phyloP scores from a whole-genome alignment of 2,113 vertebrate genomes.

The Oryzias celebensis region DNA sequence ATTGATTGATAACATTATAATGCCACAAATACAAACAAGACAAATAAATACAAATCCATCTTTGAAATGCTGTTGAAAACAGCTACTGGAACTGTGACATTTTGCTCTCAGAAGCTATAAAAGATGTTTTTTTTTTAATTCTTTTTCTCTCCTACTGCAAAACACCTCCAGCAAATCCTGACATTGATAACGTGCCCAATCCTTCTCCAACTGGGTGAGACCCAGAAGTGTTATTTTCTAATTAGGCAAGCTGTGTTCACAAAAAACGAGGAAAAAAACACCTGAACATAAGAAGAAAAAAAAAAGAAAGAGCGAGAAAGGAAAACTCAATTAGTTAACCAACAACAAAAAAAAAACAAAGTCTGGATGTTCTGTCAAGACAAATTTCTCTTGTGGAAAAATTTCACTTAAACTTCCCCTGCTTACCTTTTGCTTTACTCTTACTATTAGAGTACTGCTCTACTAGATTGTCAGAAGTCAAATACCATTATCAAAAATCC shows the following conservation, averaged over 20 bases:
- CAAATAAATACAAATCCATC: too few relatives aligned
- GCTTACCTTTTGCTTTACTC: not conserved
- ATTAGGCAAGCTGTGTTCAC: conserved; percentile 41
- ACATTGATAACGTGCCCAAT: conserved; percentile 16
- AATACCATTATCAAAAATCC: not conserved
- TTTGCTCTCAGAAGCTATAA: conserved; percentile 11
- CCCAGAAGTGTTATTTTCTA: conserved; percentile 23
- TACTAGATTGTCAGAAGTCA: conserved; percentile 8
- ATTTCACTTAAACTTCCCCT: not conserved
- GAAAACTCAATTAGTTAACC: conserved; percentile 11
- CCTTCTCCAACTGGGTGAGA: conserved; percentile 26
- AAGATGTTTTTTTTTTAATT: conserved; percentile 3
- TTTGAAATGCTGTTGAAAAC: conserved; percentile 2
- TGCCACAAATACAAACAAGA: too few relatives aligned
- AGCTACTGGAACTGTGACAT: conserved; percentile 7
- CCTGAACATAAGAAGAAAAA: conserved; percentile 3
- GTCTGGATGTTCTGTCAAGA: not conserved
- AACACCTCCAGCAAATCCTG: conserved; percentile 19
- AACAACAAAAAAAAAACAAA: not conserved
- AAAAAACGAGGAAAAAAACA: conserved; percentile 8
- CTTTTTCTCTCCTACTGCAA: conserved; percentile 9
- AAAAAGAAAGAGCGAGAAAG: conserved; percentile 9
- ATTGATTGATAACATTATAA: not conserved
- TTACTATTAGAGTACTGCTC: not conserved
- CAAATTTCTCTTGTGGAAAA: conserved; percentile 10